These are phyloP conservation scores for Drosophila parvula DNA, from an alignment of 1,140 invertebrate species.

Conservation along the genomic window DNA sequence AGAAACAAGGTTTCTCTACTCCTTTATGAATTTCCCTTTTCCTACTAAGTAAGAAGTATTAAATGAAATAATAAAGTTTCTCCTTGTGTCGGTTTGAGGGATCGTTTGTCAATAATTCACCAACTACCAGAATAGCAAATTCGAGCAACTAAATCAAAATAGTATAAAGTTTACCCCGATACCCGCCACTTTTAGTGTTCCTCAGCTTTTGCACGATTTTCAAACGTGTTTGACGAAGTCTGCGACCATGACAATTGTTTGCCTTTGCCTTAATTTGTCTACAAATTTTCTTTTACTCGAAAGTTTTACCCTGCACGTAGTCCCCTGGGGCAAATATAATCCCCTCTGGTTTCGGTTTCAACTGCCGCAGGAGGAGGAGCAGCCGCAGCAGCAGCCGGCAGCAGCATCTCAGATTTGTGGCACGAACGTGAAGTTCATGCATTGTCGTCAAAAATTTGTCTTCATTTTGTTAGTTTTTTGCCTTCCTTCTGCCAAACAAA, in stretches of 20 bases:
- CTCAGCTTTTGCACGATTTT: slow-evolving; percentile 65
- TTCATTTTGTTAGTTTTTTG: slow-evolving; percentile 46
- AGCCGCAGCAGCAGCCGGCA: slow-evolving; percentile 3
- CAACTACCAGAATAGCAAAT: slow-evolving; percentile 41
- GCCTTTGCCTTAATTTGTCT: slow-evolving; percentile 80
- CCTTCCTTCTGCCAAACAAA: slow-evolving; percentile 52
- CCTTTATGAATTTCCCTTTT: too few relatives aligned
- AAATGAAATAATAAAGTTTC: neutral
- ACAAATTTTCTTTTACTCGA: slow-evolving; percentile 67
- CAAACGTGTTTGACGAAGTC: slow-evolving; percentile 68
- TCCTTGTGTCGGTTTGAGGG: neutral
- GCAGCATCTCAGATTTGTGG: slow-evolving; percentile 76
- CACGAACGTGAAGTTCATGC: slow-evolving; percentile 80
- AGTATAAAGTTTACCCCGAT: slow-evolving; percentile 17
- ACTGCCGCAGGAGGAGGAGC: slow-evolving; percentile 33
- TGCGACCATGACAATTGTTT: slow-evolving; percentile 58
- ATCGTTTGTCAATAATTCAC: slow-evolving; percentile 76
- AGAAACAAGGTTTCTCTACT: too few relatives aligned
- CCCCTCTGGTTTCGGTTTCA: slow-evolving; percentile 55
- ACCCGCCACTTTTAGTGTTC: slow-evolving; percentile 5
- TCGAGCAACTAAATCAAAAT: slow-evolving; percentile 43
- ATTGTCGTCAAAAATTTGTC: slow-evolving; percentile 77
- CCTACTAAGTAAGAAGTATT: too few relatives aligned
- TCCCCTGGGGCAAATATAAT: slow-evolving; percentile 12
- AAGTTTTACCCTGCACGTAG: slow-evolving; percentile 54